Evolutionary conservation across 1,140 invertebrate species (phyloP).

Genomic region (Drosophila burlai): DNA sequence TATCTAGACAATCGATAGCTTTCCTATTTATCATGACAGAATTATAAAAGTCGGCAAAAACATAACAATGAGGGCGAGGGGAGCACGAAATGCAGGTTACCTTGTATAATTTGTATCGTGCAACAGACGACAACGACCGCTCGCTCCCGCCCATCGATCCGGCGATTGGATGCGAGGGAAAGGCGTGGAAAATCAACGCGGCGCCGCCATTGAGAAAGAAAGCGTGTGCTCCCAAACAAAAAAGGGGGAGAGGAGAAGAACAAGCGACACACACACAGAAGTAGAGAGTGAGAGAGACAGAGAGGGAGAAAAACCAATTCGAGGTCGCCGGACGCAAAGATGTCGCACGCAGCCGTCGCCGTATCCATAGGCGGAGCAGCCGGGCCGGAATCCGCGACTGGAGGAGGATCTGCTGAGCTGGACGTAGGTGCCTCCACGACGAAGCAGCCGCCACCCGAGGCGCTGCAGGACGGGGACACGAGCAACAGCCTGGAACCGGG

Average conservation of each 20-base stretch:
- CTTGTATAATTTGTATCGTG: conserved; percentile 13
- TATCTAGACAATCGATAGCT: too few species aligned
- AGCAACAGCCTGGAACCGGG: conserved; percentile 75
- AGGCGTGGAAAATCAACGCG: conserved; percentile 37
- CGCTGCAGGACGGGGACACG: conserved; percentile 64
- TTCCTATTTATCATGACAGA: not conserved
- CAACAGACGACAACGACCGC: conserved; percentile 24
- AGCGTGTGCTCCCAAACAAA: conserved; percentile 47
- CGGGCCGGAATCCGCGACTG: not conserved
- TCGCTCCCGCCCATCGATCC: conserved; percentile 24
- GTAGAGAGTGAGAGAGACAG: conserved; percentile 3
- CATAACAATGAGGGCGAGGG: conserved; percentile 8
- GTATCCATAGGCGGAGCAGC: conserved; percentile 1
- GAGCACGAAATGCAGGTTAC: conserved; percentile 7
- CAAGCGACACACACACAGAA: conserved; percentile 19
- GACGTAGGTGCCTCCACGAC: not conserved
- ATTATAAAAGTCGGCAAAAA: conserved; percentile 11
- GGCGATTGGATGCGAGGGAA: conserved; percentile 14
- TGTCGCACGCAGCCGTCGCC: conserved; percentile 25
- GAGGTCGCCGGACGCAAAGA: conserved; percentile 34
- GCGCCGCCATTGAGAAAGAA: conserved; percentile 60
- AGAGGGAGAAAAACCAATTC: conserved; percentile 24
- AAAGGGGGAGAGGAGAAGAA: conserved; percentile 9
- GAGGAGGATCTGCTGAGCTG: not conserved
- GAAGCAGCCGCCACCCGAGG: conserved; percentile 9